A percentile compares a stretch with the other conserved stretches of the same genome.
Conservation (phyloP, 2,797 vertebrate genomes). For the Prunella strophiata region DNA sequence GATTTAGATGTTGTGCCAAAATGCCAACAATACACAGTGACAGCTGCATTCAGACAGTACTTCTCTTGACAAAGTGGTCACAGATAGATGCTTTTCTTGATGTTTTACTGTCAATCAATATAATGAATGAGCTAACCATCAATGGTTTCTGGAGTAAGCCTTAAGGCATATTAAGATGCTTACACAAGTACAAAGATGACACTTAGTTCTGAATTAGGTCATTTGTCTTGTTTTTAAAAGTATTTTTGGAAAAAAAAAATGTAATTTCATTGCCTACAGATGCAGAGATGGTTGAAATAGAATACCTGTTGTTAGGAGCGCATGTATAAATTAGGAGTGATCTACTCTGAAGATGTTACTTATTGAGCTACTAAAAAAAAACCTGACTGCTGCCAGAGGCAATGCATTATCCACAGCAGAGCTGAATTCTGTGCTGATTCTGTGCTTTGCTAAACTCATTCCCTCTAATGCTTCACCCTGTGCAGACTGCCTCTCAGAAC, state of each 20-base stretch:
- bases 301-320: background rate
- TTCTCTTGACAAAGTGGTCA: background rate
- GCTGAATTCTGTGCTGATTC: background rate
- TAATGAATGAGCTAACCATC: slow-evolving; percentile 30
- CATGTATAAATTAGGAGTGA: background rate
- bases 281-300: slow-evolving; percentile 1
- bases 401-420: background rate
- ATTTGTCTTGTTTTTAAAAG: background rate
- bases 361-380: background rate
- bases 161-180: background rate
- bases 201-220: background rate
- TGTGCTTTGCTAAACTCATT: background rate
- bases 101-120: slow-evolving; percentile 39
- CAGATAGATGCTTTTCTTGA: slow-evolving; percentile 19
- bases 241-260: background rate
- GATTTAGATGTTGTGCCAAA: slow-evolving; percentile 31
- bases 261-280: background rate
- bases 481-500: background rate
- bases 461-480: background rate
- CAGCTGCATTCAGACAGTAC: background rate
- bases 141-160: background rate
- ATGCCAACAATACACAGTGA: background rate
- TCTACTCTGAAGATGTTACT: background rate
- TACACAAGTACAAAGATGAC: background rate
- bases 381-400: background rate